phyloP scores from a whole-genome alignment of 2,797 vertebrate species.

The Channallabes apus region DNA sequence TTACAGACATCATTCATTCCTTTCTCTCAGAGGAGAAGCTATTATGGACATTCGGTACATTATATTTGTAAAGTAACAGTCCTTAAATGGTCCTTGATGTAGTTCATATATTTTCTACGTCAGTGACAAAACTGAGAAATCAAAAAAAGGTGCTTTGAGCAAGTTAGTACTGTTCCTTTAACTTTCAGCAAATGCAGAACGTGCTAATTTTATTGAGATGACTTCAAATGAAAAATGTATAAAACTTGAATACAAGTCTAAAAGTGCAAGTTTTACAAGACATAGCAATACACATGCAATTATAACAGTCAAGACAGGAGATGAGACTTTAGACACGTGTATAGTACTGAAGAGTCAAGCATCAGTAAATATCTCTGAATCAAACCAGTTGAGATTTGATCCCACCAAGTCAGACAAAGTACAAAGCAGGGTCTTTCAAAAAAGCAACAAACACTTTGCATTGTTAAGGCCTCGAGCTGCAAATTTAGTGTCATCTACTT shows the following conservation, averaged over 20 bases:
- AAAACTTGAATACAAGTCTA: slow-evolving; percentile 1
- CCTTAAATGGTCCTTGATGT: not conserved
- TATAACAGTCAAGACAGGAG: slow-evolving; percentile 12
- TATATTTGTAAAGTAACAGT: slow-evolving; percentile 40
- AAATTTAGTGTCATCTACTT: slow-evolving; percentile 23
- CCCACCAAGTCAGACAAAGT: slow-evolving; percentile 12
- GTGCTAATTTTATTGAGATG: not conserved
- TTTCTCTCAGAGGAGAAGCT: not conserved
- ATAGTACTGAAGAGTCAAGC: not conserved
- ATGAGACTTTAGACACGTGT: not conserved
- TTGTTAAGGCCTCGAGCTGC: slow-evolving; percentile 46
- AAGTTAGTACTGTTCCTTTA: not conserved
- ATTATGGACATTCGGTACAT: slow-evolving; percentile 18
- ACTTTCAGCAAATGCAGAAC: not conserved
- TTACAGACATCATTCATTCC: slow-evolving; percentile 11
- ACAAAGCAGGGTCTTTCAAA: not conserved
- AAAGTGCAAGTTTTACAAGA: slow-evolving; percentile 10
- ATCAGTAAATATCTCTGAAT: not conserved
- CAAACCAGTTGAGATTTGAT: slow-evolving; percentile 6
- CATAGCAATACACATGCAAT: slow-evolving; percentile 19
- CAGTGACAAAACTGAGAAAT: not conserved
- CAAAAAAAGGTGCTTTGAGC: not conserved
- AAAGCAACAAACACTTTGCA: slow-evolving; percentile 22
- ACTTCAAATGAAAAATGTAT: not conserved
- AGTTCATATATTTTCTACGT: not conserved